Conservation (phyloP, 2,113 vertebrate species). For the Oreochromis tanganicae region DNA sequence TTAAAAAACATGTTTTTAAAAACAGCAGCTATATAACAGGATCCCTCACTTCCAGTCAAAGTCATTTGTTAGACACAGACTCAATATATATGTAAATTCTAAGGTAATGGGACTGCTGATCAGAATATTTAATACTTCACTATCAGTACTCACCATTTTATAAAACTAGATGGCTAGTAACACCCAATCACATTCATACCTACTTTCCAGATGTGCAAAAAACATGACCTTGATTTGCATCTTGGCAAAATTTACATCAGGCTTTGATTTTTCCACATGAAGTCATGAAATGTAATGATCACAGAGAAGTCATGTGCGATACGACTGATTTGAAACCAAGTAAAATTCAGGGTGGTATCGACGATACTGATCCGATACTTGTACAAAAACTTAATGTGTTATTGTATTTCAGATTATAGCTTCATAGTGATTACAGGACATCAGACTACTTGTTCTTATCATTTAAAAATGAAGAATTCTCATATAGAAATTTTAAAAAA, state of each 20-base stretch:
- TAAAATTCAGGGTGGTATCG: neutral
- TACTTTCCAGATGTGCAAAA: neutral
- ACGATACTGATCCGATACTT: neutral
- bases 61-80: neutral
- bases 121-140: neutral
- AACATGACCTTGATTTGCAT: neutral
- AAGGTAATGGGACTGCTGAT: neutral
- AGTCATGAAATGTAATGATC: neutral
- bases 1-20: neutral
- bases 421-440: neutral
- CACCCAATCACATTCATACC: neutral
- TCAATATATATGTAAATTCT: neutral
- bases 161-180: neutral
- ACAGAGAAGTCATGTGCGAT: neutral
- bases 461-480: neutral
- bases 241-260: neutral
- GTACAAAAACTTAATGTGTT: neutral
- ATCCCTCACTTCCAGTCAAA: neutral
- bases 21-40: neutral
- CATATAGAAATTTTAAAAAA: neutral
- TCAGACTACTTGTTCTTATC: neutral
- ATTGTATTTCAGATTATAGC: neutral
- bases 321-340: neutral
- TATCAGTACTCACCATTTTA: neutral
- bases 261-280: neutral